Conservation (phyloP, 2,797 vertebrate species). For the Corythornis leucogaster region DNA sequence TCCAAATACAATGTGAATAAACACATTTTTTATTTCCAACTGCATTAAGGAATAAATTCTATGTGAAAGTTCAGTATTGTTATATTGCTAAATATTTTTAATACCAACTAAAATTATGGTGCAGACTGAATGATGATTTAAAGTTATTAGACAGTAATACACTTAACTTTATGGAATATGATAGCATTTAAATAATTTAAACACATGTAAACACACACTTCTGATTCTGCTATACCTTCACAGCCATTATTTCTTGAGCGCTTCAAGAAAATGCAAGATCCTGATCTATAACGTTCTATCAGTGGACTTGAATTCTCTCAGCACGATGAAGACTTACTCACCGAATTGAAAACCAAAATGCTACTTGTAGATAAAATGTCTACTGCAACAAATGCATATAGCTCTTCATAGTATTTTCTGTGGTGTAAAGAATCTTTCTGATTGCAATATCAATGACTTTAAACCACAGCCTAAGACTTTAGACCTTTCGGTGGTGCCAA, state of each 20-base stretch:
- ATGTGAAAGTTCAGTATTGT: not conserved
- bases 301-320: not conserved
- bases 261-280: not conserved
- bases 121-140: not conserved
- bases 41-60: not conserved
- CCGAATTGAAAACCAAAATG: not conserved
- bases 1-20: not conserved
- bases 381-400: not conserved
- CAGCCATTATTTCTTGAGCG: not conserved
- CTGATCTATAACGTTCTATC: not conserved
- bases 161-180: not conserved
- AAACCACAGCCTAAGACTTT: slow-evolving; percentile 34
- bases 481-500: slow-evolving; percentile 17
- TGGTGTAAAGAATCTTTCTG: not conserved
- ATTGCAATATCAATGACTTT: slow-evolving; percentile 1
- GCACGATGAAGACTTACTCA: not conserved
- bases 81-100: not conserved
- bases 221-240: not conserved
- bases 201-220: not conserved
- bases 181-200: not conserved
- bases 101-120: not conserved
- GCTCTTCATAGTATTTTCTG: not conserved
- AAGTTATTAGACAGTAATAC: not conserved
- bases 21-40: not conserved
- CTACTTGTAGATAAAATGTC: not conserved